A percentile compares a stretch with the other conserved stretches of the same genome.
Evolutionary conservation across 2,113 vertebrate species (phyloP).

Genomic region (Galbula dea): DNA sequence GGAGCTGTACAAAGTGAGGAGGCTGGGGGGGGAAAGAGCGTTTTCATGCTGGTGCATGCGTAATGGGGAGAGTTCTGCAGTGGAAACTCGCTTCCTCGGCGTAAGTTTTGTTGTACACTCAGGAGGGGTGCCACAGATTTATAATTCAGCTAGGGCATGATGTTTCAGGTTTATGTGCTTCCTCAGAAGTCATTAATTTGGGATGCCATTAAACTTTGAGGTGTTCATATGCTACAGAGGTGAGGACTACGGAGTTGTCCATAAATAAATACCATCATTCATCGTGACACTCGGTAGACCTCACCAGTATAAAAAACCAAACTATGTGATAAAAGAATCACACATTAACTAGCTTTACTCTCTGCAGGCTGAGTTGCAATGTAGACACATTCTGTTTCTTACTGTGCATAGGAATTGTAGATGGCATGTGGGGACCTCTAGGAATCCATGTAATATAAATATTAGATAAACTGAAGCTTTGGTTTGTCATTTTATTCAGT

Average conservation of each 20-base stretch:
- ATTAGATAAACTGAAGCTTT: slow-evolving; percentile 1
- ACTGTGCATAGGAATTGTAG: neutral
- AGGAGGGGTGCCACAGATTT: neutral
- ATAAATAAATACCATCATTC: slow-evolving; percentile 34
- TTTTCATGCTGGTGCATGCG: rapidly evolving
- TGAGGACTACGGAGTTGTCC: neutral
- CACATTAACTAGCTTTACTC: neutral
- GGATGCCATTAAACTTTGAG: slow-evolving; percentile 16
- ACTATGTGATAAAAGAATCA: neutral
- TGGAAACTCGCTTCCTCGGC: neutral
- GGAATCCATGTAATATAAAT: slow-evolving; percentile 27
- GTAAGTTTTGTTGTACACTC: neutral
- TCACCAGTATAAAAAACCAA: slow-evolving; percentile 4
- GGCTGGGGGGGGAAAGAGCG: neutral
- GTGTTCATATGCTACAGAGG: neutral
- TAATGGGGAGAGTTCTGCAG: rapidly evolving
- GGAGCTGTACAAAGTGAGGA: rapidly evolving
- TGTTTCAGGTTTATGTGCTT: slow-evolving; percentile 17
- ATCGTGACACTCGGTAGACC: neutral
- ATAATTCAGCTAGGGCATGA: neutral
- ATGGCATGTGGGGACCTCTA: neutral
- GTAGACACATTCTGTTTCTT: neutral
- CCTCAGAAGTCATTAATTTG: slow-evolving; percentile 8
- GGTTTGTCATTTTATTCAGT: neutral
- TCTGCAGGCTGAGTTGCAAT: neutral